phyloP scores from a whole-genome alignment of 2,113 vertebrate species.

The Balaenoptera acutorostrata region DNA sequence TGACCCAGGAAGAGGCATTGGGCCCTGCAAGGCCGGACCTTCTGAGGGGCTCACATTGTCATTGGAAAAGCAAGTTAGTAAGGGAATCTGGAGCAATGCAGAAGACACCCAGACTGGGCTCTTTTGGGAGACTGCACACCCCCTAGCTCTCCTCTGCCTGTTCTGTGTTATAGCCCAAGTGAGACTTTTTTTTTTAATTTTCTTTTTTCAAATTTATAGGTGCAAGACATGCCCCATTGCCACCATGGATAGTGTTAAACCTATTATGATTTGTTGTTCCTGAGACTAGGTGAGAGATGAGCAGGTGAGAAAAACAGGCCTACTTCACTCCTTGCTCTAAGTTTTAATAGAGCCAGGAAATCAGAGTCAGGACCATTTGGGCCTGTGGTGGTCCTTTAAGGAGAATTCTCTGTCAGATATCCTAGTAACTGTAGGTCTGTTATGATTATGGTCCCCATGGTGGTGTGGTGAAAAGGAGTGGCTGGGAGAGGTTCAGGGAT shows the following conservation, averaged over 20 bases:
- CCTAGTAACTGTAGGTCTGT: background rate
- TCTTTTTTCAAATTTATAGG: conserved; percentile 53
- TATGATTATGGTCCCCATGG: background rate
- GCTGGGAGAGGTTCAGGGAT: background rate
- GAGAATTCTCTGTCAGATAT: background rate
- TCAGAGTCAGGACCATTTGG: background rate
- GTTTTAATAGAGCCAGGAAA: background rate
- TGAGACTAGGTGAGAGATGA: conserved; percentile 58
- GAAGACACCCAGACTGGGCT: background rate
- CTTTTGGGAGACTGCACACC: background rate
- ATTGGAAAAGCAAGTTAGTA: background rate
- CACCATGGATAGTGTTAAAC: conserved; percentile 37
- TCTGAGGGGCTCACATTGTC: background rate
- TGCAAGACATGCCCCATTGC: conserved; percentile 63
- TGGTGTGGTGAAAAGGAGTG: background rate
- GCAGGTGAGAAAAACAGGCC: conserved; percentile 40
- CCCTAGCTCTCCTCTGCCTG: background rate
- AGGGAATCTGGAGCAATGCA: background rate
- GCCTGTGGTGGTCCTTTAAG: background rate
- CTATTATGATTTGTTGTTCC: conserved; percentile 52
- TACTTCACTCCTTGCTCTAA: background rate
- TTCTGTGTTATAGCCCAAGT: background rate
- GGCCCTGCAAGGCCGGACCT: no score
- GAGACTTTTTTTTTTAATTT: background rate
- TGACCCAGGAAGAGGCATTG: accelerated